Evolutionary conservation across 2,113 vertebrate species (phyloP).

Genomic region (Crotalus viridis): DNA sequence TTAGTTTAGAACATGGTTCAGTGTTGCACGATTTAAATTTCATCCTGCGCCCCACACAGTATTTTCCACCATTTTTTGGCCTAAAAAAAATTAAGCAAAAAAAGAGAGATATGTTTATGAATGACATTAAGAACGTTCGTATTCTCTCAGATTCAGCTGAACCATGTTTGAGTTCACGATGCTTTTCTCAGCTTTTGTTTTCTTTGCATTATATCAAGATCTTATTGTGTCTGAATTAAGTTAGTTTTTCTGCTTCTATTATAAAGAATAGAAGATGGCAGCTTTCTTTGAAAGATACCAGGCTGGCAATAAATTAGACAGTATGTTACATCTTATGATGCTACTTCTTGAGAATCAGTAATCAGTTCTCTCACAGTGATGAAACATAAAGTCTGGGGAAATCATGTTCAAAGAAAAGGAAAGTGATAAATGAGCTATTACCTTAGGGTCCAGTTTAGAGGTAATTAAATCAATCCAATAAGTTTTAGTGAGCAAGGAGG

Average conservation of each 20-base stretch:
- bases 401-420: neutral
- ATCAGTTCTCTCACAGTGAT: neutral
- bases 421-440: neutral
- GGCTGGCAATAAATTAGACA: neutral
- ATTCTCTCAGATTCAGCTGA: neutral
- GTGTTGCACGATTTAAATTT: conserved; percentile 98
- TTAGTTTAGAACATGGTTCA: conserved; percentile 89
- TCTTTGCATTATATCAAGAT: neutral
- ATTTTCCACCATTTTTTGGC: conserved; percentile 90
- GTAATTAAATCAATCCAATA: neutral
- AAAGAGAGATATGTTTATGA: neutral
- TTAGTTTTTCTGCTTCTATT: neutral
- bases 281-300: neutral
- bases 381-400: neutral
- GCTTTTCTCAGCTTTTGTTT: neutral
- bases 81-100: conserved; percentile 64
- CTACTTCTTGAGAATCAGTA: neutral
- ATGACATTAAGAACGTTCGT: neutral
- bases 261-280: neutral
- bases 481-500: neutral
- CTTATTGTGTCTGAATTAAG: neutral
- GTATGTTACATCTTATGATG: neutral
- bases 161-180: neutral
- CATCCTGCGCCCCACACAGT: conserved; percentile 94
- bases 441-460: neutral